A percentile compares a stretch with the other conserved stretches of the same genome.
phyloP scores from a whole-genome alignment of 2,797 vertebrate species.

The Gallinago stenura region DNA sequence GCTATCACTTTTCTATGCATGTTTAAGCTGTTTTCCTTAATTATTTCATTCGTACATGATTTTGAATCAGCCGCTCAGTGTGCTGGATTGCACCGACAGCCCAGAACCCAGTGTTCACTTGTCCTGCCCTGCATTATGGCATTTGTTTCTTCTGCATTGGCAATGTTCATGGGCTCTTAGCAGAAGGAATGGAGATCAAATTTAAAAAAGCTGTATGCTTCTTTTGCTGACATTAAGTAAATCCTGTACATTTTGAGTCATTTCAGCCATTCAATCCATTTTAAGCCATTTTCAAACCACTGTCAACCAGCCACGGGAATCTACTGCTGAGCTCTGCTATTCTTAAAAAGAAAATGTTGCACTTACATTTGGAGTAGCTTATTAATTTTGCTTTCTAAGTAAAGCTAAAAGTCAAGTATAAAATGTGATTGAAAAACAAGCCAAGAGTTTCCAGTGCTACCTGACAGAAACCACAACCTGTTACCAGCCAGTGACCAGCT shows the following conservation, averaged over 20 bases:
- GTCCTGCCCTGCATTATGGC: background rate
- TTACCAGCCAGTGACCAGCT: background rate
- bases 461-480: background rate
- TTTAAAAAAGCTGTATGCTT: conserved; percentile 5
- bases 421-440: background rate
- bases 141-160: background rate
- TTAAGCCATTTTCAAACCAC: background rate
- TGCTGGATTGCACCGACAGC: background rate
- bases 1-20: background rate
- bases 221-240: conserved; percentile 28
- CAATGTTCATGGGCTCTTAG: background rate
- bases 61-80: background rate
- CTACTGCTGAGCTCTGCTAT: background rate
- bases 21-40: background rate
- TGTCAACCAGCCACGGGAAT: background rate
- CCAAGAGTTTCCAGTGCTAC: background rate
- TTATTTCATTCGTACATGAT: background rate
- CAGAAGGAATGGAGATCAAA: conserved; percentile 19
- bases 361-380: background rate
- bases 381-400: background rate
- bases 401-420: background rate
- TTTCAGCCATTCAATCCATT: conserved; percentile 7
- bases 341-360: background rate
- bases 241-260: background rate
- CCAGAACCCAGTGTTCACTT: background rate